Evolutionary conservation across 2,797 vertebrate genomes (phyloP), one percentile per base, ranked within the genome.

Genomic region (Alectoris magna): DNA sequence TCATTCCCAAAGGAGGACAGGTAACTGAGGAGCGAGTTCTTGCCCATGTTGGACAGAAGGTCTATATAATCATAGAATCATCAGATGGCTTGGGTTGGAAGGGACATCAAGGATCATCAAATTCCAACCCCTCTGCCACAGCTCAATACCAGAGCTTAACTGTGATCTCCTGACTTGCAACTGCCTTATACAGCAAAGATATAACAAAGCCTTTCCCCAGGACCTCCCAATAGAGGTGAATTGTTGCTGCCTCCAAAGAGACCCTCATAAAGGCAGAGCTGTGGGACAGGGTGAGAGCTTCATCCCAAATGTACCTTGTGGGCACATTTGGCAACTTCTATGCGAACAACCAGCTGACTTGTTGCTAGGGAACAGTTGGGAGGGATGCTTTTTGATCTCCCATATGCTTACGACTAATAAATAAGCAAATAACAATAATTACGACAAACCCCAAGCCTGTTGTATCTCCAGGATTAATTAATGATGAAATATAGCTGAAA

Each of bases 371-470:
- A 95, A 97, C 96, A 31, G 68, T 91, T 92, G 94, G 89, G 93
- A 97, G 85, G 93, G 92, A 96, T 95, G 96, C 96, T 95, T 95
- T 96, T 96, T 97, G 97, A 97, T 96, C 95, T 97, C 95, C 93
- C 96, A 96, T 94, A 94, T 87, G 95, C 84, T 96, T 95, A 96
- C 95, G 91, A 97, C 94, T 96, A 97, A 97, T 97, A 98, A 97
- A 97, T 97, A 98, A 97, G 97, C 96, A 97, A 97, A 97, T 97
- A 97, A 95, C 97, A 97, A 97, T 97, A 97, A 97, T 98, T 97
- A 97, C 96, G 96, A 97, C 92, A 91, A 97, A 96, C 97, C 96
- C 96, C 96, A 96, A 98, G 97, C 96, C 97, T 97, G 96, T 95
- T 96, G 96, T 97, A 97, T 92, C 95, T 96, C 94, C 91, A 93